Evolutionary conservation across 2,113 vertebrate species (phyloP), one percentile per base, ranked within the genome.

Genomic region (Pipa parva): DNA sequence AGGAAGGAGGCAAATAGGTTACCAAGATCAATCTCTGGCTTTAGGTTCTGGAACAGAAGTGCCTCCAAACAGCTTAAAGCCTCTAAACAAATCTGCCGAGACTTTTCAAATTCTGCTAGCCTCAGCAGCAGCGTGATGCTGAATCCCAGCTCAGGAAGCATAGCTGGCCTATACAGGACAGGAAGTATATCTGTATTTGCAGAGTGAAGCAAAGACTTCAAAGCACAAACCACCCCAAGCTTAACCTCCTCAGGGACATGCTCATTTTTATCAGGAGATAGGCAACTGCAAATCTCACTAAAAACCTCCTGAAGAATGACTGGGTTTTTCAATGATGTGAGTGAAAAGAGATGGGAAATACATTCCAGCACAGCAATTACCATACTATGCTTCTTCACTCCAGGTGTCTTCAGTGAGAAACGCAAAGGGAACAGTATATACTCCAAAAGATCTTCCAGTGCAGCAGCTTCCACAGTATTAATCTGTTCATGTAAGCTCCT

Each of bases 361-460:
- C 92, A 86, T 33, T 90, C 88, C 50, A 91, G 84, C 68, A 90
- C 85, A 1, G 84, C 84, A 77, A 85, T 89, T 62, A 91, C 72
- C 65, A 95, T 46, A 1, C 83, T 76, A 39, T 95, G 90, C 59
- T 79, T 88, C 75, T 81, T 91, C 6, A 84, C 74, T 0, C 88
- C 89, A 0, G 93, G 90, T 5, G 81, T 79, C 78, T 89, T 90
- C 24, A 99, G 89, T 46, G 92, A 74, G 10, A 95, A 94, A 24
- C 93, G 88, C 67, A 98, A 79, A 2, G 95, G 95, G 73, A 98
- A 99, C 45, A 98, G 90, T 28, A 97, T 73, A 2, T 99, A 99
- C 55, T 97, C 93, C 78, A 95, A 93, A 29, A 99, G 92, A 59
- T 93, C 88, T 83, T 97, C 95, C 56, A 99, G 80, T 1, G 89